A percentile compares a stretch with the other conserved stretches of the same genome.
These are phyloP conservation scores for Odontocolon sp. DNA, from an alignment of 2,888 invertebrate species.

Conservation along the genomic window DNA sequence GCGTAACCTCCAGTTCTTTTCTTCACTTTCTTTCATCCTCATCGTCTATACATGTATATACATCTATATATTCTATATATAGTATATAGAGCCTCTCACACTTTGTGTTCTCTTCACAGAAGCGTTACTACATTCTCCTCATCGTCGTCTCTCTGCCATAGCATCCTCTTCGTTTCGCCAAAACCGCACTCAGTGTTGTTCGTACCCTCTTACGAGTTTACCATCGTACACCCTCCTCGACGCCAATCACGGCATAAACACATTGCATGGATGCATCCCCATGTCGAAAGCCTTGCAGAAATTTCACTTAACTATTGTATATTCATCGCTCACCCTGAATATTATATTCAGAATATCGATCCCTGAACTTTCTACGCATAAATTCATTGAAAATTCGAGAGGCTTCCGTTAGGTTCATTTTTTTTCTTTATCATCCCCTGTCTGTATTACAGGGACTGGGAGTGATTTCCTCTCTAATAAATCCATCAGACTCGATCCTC, in stretches of 20 bases:
- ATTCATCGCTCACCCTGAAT: not conserved
- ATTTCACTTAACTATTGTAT: conserved; percentile 37
- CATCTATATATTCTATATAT: not conserved
- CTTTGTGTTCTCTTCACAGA: conserved; percentile 9
- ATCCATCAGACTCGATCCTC: conserved; percentile 56
- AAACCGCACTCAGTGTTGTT: conserved; percentile 46
- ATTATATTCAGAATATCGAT: not conserved
- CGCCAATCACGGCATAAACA: conserved; percentile 17
- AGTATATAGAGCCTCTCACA: not conserved
- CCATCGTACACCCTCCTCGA: not conserved
- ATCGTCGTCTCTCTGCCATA: conserved; percentile 8
- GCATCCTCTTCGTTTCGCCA: conserved; percentile 35
- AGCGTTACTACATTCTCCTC: conserved; percentile 29
- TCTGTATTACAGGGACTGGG: conserved; percentile 40
- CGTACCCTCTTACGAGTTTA: conserved; percentile 18
- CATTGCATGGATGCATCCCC: not conserved
- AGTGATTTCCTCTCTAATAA: conserved; percentile 60
- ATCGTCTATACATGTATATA: not conserved
- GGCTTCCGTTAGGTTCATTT: not conserved
- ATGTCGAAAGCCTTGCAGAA: conserved; percentile 7
- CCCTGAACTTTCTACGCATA: not conserved
- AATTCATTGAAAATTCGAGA: not conserved
- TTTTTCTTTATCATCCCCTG: not conserved
- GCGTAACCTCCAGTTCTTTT: conserved; percentile 31
- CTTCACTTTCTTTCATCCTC: conserved; percentile 8